Evolutionary conservation across 1,140 invertebrate species (phyloP).

Genomic region (Papilio aristodemus): DNA sequence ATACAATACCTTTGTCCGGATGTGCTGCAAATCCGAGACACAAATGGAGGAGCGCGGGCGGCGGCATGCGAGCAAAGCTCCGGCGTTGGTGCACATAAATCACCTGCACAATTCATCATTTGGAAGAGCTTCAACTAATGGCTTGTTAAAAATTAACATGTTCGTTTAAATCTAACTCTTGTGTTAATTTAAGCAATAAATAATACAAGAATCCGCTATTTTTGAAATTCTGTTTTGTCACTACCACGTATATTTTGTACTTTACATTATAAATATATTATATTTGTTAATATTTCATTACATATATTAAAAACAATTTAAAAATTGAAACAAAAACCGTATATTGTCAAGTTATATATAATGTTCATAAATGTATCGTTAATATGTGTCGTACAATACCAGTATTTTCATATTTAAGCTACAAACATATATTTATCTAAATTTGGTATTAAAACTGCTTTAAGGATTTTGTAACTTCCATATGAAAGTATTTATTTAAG

Average conservation of each 20-base stretch:
- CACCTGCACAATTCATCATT: background rate
- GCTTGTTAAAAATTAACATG: conserved; percentile 7
- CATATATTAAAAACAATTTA: too few relatives aligned
- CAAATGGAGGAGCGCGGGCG: background rate
- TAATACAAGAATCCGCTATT: too few relatives aligned
- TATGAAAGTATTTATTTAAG: conserved; percentile 17
- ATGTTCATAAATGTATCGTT: too few relatives aligned
- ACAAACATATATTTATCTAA: background rate
- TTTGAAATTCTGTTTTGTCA: too few relatives aligned
- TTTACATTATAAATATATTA: too few relatives aligned
- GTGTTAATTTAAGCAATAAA: too few relatives aligned
- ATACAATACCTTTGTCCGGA: conserved; percentile 8
- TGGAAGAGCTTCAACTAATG: background rate
- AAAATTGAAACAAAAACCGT: too few relatives aligned
- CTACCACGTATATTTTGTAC: too few relatives aligned
- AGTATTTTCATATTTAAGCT: background rate
- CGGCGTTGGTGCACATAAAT: background rate
- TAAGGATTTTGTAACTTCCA: conserved; percentile 3
- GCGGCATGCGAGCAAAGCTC: background rate
- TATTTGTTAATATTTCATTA: too few relatives aligned
- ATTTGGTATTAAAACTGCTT: background rate
- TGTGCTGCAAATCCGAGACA: conserved; percentile 12
- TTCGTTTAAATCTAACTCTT: background rate
- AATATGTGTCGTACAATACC: too few relatives aligned
- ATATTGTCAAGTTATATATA: too few relatives aligned